Conservation (phyloP, 2,113 vertebrate species). For the Rhinichthys klamathensis region DNA sequence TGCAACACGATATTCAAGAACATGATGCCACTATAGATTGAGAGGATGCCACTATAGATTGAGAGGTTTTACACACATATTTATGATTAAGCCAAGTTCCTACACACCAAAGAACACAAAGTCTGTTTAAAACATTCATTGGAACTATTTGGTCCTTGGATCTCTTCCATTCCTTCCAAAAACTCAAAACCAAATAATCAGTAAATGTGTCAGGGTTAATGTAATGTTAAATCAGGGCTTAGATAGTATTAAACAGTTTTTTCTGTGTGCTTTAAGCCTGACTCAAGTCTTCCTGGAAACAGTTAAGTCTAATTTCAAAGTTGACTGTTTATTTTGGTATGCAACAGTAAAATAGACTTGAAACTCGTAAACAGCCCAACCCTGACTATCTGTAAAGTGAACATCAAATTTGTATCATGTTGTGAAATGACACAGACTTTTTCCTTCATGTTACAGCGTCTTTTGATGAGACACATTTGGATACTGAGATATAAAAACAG, state of each 20-base stretch:
- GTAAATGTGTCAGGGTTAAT: constrained; percentile 37
- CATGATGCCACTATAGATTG: background rate
- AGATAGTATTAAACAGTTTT: background rate
- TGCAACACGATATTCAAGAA: constrained; percentile 17
- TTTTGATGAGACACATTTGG: constrained; percentile 6
- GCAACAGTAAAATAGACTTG: constrained; percentile 21
- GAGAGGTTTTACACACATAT: background rate
- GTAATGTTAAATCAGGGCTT: constrained; percentile 35
- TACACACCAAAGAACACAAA: background rate
- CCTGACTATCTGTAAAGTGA: constrained; percentile 17
- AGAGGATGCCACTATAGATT: background rate
- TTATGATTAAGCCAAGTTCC: background rate
- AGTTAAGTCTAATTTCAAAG: constrained; percentile 38
- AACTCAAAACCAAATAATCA: constrained; percentile 38
- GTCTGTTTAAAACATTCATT: background rate
- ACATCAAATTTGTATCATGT: background rate
- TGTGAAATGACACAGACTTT: background rate
- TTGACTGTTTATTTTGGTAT: constrained; percentile 31
- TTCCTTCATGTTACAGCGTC: background rate
- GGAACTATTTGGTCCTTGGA: constrained; percentile 43
- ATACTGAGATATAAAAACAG: background rate
- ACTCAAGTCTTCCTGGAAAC: background rate
- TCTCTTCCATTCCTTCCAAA: constrained; percentile 14
- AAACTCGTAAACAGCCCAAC: constrained; percentile 20
- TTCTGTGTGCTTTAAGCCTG: background rate